Evolutionary conservation across 2,113 vertebrate genomes (phyloP).

Genomic region (Cariama cristata): DNA sequence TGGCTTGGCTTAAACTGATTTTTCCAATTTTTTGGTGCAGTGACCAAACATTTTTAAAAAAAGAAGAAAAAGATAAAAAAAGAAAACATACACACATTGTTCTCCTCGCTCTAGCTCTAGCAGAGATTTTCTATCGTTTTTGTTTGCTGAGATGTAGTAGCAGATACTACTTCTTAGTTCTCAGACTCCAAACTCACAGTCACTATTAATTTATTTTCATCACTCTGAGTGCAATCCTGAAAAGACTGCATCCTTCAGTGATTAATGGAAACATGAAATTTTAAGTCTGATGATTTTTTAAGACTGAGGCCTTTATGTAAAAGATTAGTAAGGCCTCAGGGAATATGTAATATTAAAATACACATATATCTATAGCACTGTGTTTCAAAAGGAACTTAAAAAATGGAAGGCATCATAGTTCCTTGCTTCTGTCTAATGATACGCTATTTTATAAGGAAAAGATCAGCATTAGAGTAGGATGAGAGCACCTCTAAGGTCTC

Average conservation of each 20-base stretch:
- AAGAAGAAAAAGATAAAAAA: background rate
- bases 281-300: background rate
- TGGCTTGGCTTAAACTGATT: background rate
- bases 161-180: background rate
- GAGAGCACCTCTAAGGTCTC: background rate
- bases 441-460: background rate
- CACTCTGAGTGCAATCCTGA: background rate
- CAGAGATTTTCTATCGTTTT: background rate
- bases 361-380: background rate
- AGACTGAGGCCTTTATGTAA: background rate
- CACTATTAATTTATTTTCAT: background rate
- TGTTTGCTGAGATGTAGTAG: background rate
- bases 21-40: background rate
- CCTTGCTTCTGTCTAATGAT: background rate
- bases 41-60: background rate
- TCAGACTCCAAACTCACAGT: background rate
- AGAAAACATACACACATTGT: rapidly evolving
- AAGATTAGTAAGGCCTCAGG: background rate
- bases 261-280: background rate
- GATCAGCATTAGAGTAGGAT: background rate
- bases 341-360: background rate
- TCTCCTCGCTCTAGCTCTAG: background rate
- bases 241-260: background rate
- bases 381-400: background rate
- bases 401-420: background rate